These are phyloP conservation scores for Ranitomeya variabilis DNA, from an alignment of 2,113 vertebrate species.

Conservation along the genomic window DNA sequence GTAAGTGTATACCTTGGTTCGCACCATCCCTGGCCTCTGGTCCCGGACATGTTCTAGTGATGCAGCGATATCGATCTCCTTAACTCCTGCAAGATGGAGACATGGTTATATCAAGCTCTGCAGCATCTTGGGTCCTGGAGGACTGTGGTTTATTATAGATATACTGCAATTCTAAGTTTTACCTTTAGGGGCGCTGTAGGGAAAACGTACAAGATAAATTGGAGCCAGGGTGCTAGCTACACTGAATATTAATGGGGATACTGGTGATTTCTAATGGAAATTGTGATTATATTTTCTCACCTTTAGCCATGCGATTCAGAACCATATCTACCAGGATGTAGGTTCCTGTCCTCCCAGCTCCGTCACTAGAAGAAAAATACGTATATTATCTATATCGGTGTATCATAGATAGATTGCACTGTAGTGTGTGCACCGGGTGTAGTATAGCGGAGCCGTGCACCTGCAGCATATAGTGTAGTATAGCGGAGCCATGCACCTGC, in stretches of 20 bases:
- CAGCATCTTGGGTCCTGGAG: neutral
- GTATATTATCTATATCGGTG: neutral
- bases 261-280: neutral
- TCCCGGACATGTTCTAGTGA: slow-evolving; percentile 94
- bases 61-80: slow-evolving; percentile 98
- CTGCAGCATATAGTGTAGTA: too few species aligned
- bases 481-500: too few species aligned
- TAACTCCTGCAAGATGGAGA: slow-evolving; percentile 79
- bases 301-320: slow-evolving; percentile 97
- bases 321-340: slow-evolving; percentile 98
- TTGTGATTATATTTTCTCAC: slow-evolving; percentile 68
- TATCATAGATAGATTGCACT: neutral
- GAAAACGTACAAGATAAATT: neutral
- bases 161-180: neutral
- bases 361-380: slow-evolving; percentile 77
- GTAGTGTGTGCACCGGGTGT: neutral
- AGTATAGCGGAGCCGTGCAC: neutral
- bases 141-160: neutral
- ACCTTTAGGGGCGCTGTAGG: neutral
- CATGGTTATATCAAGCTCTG: too few species aligned
- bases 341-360: slow-evolving; percentile 87
- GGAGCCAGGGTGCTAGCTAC: neutral
- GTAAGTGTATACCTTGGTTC: slow-evolving; percentile 83
- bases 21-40: slow-evolving; percentile 90
- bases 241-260: neutral